Percentiles rank a stretch among this genome's conserved stretches.
phyloP scores from a whole-genome alignment of 1,140 invertebrate genomes.

The Sycophaga agraensis region DNA sequence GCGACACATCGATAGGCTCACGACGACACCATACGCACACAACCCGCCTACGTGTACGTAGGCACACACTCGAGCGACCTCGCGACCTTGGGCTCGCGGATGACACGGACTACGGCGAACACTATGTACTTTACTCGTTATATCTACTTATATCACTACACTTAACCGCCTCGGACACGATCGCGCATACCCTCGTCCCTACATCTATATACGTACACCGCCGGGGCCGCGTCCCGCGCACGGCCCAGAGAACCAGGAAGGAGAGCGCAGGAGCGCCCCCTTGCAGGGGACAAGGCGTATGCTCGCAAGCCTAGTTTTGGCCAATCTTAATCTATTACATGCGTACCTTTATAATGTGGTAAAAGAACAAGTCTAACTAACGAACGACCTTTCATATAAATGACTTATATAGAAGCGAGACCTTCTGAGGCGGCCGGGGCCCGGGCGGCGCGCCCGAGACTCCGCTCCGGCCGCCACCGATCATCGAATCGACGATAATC shows the following conservation, averaged over 20 bases:
- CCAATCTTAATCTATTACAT: too few species aligned
- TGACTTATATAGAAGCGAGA: neutral
- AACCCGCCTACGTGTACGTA: neutral
- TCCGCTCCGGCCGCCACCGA: too few species aligned
- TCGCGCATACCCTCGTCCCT: too few species aligned
- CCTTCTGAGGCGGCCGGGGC: too few species aligned
- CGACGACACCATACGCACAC: neutral
- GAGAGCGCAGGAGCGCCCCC: too few species aligned
- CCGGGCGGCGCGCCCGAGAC: too few species aligned
- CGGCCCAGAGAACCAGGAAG: too few species aligned
- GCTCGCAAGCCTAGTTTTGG: too few species aligned
- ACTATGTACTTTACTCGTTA: constrained; percentile 23
- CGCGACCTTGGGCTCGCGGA: constrained; percentile 5
- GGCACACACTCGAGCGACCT: constrained; percentile 23
- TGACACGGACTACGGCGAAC: neutral
- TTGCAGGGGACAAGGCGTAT: too few species aligned
- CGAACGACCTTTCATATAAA: constrained; percentile 17
- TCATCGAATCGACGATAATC: constrained; percentile 10
- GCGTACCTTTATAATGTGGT: constrained; percentile 18
- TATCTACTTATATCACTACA: constrained; percentile 7
- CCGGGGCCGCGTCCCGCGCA: too few species aligned
- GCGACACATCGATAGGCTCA: neutral
- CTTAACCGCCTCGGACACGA: too few species aligned
- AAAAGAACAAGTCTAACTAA: constrained; percentile 17
- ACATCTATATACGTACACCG: too few species aligned